Evolutionary conservation across 1,140 invertebrate genomes (phyloP).

Genomic region (Parapsyche elsis): DNA sequence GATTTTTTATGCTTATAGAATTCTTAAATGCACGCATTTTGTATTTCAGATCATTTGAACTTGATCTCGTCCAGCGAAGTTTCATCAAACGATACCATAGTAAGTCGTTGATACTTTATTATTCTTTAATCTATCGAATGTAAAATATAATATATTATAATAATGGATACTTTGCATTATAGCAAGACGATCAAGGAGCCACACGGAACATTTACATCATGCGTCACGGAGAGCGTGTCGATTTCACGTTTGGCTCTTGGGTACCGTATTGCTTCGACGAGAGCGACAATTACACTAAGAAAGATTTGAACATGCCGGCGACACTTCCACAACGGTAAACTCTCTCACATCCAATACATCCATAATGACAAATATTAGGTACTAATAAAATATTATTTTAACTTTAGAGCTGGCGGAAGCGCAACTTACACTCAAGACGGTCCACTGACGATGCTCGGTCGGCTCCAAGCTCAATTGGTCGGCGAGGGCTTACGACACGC

Average conservation of each 20-base stretch:
- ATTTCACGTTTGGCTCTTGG: constrained; percentile 93
- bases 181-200: not conserved
- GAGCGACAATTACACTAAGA: constrained; percentile 79
- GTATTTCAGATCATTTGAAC: no score
- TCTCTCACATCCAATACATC: not conserved
- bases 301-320: constrained; percentile 91
- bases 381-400: not conserved
- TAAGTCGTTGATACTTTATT: no score
- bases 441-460: constrained; percentile 86
- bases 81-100: no score
- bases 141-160: no score
- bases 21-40: no score
- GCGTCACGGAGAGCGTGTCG: constrained; percentile 89
- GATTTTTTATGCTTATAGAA: no score
- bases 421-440: constrained; percentile 74
- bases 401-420: constrained; percentile 60
- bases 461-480: constrained; percentile 77
- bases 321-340: constrained; percentile 70
- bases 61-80: no score
- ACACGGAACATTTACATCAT: constrained; percentile 77
- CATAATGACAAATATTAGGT: not conserved
- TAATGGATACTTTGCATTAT: no score
- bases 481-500: constrained; percentile 81
- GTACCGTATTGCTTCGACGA: constrained; percentile 88
- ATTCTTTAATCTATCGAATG: no score